phyloP scores from a whole-genome alignment of 2,797 vertebrate species.

The Alcedo atthis region DNA sequence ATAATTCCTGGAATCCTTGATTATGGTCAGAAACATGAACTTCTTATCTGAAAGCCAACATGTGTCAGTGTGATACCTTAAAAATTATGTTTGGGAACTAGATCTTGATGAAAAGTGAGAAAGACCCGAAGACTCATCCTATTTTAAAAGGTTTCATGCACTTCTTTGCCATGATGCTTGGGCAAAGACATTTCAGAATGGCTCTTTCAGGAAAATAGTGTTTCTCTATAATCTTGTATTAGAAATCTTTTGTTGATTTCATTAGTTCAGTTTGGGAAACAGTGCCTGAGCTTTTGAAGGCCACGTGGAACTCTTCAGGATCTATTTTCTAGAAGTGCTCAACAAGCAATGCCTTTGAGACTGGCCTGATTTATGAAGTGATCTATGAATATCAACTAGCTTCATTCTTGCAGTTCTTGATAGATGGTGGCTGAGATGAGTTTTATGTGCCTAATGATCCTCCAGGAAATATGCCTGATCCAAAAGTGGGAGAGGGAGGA shows the following conservation, averaged over 20 bases:
- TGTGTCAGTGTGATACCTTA: not conserved
- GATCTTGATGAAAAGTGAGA: not conserved
- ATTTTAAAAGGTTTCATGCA: not conserved
- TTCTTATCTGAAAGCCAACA: conserved; percentile 18
- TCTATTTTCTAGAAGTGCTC: not conserved
- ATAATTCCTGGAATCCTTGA: conserved; percentile 46
- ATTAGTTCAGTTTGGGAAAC: not conserved
- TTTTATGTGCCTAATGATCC: conserved; percentile 39
- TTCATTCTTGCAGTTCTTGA: conserved; percentile 42
- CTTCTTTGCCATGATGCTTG: not conserved
- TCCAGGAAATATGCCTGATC: conserved; percentile 49
- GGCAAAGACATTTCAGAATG: not conserved
- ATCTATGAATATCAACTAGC: conserved; percentile 23
- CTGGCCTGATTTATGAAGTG: conserved; percentile 25
- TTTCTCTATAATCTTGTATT: not conserved
- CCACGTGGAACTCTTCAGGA: not conserved
- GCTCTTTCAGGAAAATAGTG: not conserved
- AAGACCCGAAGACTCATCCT: not conserved
- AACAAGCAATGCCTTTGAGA: not conserved
- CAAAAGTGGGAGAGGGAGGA: not conserved
- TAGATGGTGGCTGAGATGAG: conserved; percentile 45
- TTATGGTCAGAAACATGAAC: not conserved
- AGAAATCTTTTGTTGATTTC: not conserved
- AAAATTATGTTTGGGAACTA: not conserved
- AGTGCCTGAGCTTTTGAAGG: not conserved